Percentiles rank a stretch among this genome's conserved stretches.
phyloP scores from a whole-genome alignment of 1,140 invertebrate species.

The Euwallacea fornicatus region DNA sequence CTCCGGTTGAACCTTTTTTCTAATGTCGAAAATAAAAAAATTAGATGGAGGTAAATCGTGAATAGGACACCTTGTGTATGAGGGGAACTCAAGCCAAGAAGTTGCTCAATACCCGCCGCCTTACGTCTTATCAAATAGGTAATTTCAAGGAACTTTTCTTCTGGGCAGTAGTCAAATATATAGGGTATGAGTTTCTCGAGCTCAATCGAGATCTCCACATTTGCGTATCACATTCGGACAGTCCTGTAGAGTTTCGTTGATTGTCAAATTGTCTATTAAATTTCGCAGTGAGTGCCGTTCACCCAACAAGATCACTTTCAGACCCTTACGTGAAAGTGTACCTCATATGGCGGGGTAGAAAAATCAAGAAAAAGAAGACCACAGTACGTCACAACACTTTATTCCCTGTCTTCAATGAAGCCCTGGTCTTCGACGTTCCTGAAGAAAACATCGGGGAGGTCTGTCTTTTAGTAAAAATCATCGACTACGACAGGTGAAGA shows the following conservation, averaged over 20 bases:
- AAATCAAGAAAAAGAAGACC: slow-evolving; percentile 88
- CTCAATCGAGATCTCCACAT: too few relatives aligned
- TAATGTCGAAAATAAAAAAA: too few relatives aligned
- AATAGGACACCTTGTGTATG: too few relatives aligned
- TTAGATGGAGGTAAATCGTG: too few relatives aligned
- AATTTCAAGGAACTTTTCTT: too few relatives aligned
- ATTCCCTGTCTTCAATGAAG: slow-evolving; percentile 78
- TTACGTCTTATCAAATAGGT: too few relatives aligned
- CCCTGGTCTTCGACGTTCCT: slow-evolving; percentile 73
- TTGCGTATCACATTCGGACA: neutral
- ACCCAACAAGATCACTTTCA: slow-evolving; percentile 30
- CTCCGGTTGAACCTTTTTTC: too few relatives aligned
- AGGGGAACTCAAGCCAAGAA: too few relatives aligned
- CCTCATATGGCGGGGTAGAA: slow-evolving; percentile 71
- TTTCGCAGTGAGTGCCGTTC: neutral
- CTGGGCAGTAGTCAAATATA: too few relatives aligned
- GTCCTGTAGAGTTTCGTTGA: neutral
- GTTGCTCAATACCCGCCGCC: too few relatives aligned
- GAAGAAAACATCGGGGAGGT: slow-evolving; percentile 79
- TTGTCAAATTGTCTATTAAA: neutral
- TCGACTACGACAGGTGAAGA: slow-evolving; percentile 84
- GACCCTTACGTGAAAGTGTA: slow-evolving; percentile 81
- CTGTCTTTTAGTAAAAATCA: slow-evolving; percentile 80
- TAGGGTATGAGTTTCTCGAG: too few relatives aligned
- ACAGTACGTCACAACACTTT: slow-evolving; percentile 80